These are phyloP conservation scores for Meles meles DNA, from an alignment of 2,113 vertebrate genomes.

Conservation along the genomic window DNA sequence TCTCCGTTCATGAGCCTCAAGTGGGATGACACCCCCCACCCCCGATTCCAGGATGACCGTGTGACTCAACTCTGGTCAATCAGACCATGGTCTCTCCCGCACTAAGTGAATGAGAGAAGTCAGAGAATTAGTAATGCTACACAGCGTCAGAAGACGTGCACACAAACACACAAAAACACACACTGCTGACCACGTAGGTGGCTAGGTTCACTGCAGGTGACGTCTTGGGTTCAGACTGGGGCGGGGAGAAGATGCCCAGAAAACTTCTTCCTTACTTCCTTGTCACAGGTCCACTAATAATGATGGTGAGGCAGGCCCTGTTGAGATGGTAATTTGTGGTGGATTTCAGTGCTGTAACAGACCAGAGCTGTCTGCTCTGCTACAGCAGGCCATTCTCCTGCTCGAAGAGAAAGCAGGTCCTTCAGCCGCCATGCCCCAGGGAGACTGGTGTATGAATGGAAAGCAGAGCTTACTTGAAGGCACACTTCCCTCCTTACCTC, in stretches of 20 bases:
- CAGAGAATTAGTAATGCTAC: background rate
- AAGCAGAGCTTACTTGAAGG: background rate
- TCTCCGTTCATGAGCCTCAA: background rate
- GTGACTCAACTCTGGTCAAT: background rate
- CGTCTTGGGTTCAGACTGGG: background rate
- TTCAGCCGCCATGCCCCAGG: background rate
- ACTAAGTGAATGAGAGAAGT: background rate
- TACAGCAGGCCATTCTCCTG: too few species aligned
- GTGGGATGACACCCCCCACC: background rate
- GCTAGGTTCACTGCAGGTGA: background rate
- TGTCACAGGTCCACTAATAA: background rate
- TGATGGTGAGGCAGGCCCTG: rapidly evolving
- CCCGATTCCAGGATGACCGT: background rate
- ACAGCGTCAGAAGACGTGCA: too few species aligned
- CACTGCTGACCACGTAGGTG: rapidly evolving
- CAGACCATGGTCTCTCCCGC: background rate
- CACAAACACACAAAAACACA: background rate
- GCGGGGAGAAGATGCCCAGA: background rate
- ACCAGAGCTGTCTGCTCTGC: background rate
- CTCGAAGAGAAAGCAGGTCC: background rate
- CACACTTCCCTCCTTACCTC: background rate
- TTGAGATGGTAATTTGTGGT: background rate
- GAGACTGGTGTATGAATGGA: background rate
- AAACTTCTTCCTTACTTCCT: background rate
- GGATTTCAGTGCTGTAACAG: background rate